Base-by-base conservation (phyloP, 2,888 invertebrate genomes). In the Ectobius pallidus region DNA sequence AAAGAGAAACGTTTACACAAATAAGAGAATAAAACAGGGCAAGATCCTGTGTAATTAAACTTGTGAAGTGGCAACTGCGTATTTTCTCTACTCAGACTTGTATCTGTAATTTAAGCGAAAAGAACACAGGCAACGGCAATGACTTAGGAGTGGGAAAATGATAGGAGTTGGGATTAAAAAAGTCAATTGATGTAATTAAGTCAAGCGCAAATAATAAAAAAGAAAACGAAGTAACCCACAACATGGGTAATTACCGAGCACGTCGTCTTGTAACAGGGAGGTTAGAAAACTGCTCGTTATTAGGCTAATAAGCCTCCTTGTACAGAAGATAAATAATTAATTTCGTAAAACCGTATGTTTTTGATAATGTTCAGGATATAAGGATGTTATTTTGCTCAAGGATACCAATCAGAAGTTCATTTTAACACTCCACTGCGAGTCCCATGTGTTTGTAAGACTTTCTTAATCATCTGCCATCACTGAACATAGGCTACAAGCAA, bases 171-270 rank as follows among this genome's bases (percentile, higher is more conserved):
- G 25, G n/a, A 42, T 70, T 44, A 25, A 70, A 61, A 32, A 70
- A 70, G 30, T 70, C 62, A 61, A 55, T 55, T 44, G 42, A 55
- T 62, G 61, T 30, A 62, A 70, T 61, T 70, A 70, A 61, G 42
- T 20, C 7, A 25, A 22, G 44, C 30, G 20, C 42, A 62, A 55
- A 58, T 9, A 67, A 44, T 20, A 9, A 67, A 22, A 44, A 14
- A 70, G 44, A 25, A 58, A 44, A 18, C 25, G 4, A 49, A 69
- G 49, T 25, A 67, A 25, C 44, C n/a, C n/a, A n/a, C n/a, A 69
- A 16, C 44, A 68, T n/a, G 22, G 65, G 32, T 65, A 65, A 65
- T 30, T 32, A 18, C 46, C 46, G 44, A 46, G 27, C 42, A 65
- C 65, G 27, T 65, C 65, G 46, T 44, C 44, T 65, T 65, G 22